Base-by-base conservation (phyloP, 2,888 invertebrate species). In the Drosophila longiperda region DNA sequence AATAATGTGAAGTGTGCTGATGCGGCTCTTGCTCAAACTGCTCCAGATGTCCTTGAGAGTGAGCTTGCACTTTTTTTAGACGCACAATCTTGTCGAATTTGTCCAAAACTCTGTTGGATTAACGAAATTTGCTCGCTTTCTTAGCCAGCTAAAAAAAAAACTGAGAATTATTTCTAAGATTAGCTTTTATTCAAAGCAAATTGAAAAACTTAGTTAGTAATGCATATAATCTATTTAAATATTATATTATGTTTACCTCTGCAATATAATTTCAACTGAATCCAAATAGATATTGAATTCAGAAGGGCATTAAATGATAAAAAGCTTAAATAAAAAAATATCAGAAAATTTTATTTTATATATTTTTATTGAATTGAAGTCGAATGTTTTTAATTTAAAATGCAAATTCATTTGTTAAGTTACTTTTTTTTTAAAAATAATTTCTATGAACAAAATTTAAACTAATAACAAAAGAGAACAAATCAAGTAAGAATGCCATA, bases 41-140 rank as follows among this genome's bases (percentile, higher is more conserved):
- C 85, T 87, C 85, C 70, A 87, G 89, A 77, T 86, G 89, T 85
- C 89, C 86, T 80, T 85, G 89, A 86, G 86, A 87, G 85, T 86
- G 89, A 89, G 87, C 89, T 65, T 86, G 89, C 68, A 89, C 89
- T 74, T 85, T 89, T 87, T 87, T 87, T 89, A 87, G 54, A 5
- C 86, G 86, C 85, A 87, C 86, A 89, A 87, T 87, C 81, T 87
- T 87, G 86, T 77, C 82, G 29, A 66, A 29, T 82, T 85, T 62
- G 29, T 40, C 49, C 71, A 49, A 40, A 64, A 64, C 58, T 26
- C 3, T 33, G 50, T 38, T 50, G 32, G 45, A 68, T 42, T 36
- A 68, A 68, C 42, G 29, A 50, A 36, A 12, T 36, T 32, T 40
- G 33, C 49, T 11, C 49, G 36, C 63, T 33, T 45, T 7, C 7